Evolutionary conservation across 1,140 invertebrate species (phyloP).

Genomic region (Cotesia typhae): DNA sequence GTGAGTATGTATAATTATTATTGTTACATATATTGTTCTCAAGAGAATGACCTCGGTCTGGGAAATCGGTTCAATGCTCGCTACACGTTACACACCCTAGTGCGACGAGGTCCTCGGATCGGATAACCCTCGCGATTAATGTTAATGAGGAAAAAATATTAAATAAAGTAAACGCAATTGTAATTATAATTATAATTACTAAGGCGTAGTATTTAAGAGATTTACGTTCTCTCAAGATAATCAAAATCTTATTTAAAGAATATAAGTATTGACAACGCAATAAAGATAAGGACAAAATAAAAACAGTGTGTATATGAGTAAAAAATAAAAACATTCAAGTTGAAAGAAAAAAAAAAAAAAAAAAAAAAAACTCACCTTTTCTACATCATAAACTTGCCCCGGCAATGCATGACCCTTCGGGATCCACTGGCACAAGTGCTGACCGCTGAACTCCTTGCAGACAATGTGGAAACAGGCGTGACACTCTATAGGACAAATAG

Average conservation of each 20-base stretch:
- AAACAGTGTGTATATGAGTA: background rate
- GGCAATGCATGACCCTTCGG: constrained; percentile 65
- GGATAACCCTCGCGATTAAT: constrained; percentile 9
- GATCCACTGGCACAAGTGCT: constrained; percentile 69
- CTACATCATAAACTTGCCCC: constrained; percentile 65
- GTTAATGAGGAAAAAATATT: background rate
- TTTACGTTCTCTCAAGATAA: background rate
- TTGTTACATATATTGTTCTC: background rate
- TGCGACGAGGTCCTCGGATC: background rate
- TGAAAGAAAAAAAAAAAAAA: background rate
- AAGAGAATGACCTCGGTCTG: constrained; percentile 29
- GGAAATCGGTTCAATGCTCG: constrained; percentile 32
- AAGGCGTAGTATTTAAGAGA: background rate
- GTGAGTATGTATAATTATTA: background rate
- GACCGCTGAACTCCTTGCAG: constrained; percentile 67
- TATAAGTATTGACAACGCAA: background rate
- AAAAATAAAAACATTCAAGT: constrained; percentile 16
- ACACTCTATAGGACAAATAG: constrained; percentile 72
- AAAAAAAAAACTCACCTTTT: constrained; percentile 63
- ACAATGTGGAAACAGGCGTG: constrained; percentile 74
- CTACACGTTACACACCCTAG: background rate
- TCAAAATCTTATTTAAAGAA: background rate
- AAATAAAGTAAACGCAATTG: constrained; percentile 12
- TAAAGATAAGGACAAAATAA: background rate
- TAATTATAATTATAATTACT: background rate